A percentile compares a stretch with the other conserved stretches of the same genome.
phyloP scores from a whole-genome alignment of 2,113 vertebrate species.

The Gasterosteus nipponicus region DNA sequence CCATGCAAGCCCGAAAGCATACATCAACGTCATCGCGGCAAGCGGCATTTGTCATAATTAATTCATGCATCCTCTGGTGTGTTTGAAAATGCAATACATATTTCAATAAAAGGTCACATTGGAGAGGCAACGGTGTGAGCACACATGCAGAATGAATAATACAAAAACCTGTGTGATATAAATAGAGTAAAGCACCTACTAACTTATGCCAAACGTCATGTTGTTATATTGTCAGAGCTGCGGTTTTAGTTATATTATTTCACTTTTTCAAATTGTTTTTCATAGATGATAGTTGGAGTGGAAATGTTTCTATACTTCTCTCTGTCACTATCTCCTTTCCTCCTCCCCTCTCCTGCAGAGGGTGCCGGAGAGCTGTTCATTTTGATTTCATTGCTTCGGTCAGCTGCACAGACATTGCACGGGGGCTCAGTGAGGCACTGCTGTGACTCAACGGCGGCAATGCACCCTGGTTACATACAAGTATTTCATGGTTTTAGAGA shows the following conservation, averaged over 20 bases:
- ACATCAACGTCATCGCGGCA: slow-evolving; percentile 12
- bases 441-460: slow-evolving; percentile 41
- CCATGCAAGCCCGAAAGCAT: not conserved
- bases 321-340: not conserved
- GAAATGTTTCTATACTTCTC: not conserved
- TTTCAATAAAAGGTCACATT: not conserved
- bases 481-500: not conserved
- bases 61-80: slow-evolving; percentile 5
- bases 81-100: slow-evolving; percentile 1
- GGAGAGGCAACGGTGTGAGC: not conserved
- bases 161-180: not conserved
- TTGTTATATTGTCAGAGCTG: not conserved
- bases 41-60: slow-evolving; percentile 13
- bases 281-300: not conserved
- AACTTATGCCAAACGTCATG: not conserved
- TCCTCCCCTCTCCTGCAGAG: slow-evolving; percentile 67
- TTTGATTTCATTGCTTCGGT: not conserved
- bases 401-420: not conserved
- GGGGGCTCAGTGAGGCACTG: slow-evolving; percentile 1
- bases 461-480: slow-evolving; percentile 17
- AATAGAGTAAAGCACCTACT: not conserved
- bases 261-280: not conserved
- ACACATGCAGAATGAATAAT: not conserved
- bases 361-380: slow-evolving; percentile 68
- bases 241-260: not conserved